These are phyloP conservation scores for Drosophila saltans DNA, from an alignment of 1,140 invertebrate species.

Conservation along the genomic window DNA sequence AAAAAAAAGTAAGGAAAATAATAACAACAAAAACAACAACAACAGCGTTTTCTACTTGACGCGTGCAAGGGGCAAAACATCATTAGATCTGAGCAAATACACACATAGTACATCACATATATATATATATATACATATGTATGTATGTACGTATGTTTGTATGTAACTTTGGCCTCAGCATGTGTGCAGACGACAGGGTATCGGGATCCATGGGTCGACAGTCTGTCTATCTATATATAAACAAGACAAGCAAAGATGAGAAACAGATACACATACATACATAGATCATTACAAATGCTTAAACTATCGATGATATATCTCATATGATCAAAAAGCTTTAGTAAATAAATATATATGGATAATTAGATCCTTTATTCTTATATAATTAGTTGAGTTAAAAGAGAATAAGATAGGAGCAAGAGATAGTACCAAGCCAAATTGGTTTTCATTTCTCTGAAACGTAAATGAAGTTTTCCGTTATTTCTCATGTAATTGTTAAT, in stretches of 20 bases:
- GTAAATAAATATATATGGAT: too few species aligned
- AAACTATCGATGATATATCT: background rate
- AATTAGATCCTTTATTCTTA: too few species aligned
- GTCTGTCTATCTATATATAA: constrained; percentile 54
- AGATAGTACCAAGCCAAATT: too few species aligned
- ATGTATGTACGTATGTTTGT: background rate
- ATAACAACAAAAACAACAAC: constrained; percentile 28
- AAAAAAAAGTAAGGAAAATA: constrained; percentile 17
- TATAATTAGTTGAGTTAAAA: too few species aligned
- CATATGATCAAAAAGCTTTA: background rate
- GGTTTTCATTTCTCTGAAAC: too few species aligned
- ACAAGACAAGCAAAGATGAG: constrained; percentile 34
- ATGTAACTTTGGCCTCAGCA: constrained; percentile 32
- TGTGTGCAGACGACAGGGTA: constrained; percentile 46
- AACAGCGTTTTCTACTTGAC: constrained; percentile 45
- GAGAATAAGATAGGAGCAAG: too few species aligned
- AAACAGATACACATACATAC: background rate
- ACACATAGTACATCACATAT: constrained; percentile 13
- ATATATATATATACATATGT: background rate
- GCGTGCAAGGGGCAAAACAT: constrained; percentile 53
- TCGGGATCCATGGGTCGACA: constrained; percentile 31
- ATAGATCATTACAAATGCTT: background rate
- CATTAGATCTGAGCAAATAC: constrained; percentile 52
- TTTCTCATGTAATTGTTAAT: too few species aligned
- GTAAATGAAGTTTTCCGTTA: too few species aligned